A percentile compares a stretch with the other conserved stretches of the same genome.
Conservation (phyloP, 1,140 invertebrate genomes). For the Procambarus virginalis region DNA sequence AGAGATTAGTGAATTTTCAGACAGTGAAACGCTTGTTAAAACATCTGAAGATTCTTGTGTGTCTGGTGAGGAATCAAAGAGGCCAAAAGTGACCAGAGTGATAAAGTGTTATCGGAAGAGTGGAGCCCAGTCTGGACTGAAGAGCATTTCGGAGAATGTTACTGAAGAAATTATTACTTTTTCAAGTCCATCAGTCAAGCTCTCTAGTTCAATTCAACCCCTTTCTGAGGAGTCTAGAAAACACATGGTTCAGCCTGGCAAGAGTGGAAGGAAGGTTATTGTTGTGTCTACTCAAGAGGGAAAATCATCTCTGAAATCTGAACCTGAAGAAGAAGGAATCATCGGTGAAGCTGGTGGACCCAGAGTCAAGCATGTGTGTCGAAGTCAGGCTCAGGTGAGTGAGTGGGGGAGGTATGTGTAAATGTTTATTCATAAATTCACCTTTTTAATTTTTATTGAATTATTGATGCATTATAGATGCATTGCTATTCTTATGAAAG, state of each 20-base stretch:
- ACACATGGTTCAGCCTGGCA: constrained; percentile 9
- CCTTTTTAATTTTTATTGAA: no score
- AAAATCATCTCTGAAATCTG: constrained; percentile 20
- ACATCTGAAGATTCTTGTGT: constrained; percentile 56
- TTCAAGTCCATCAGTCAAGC: not conserved
- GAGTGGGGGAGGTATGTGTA: not conserved
- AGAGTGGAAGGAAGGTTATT: constrained; percentile 46
- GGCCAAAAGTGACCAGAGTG: not conserved
- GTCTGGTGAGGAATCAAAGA: constrained; percentile 32
- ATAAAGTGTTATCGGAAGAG: constrained; percentile 4
- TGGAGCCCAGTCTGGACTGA: not conserved
- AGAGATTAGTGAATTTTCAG: constrained; percentile 50
- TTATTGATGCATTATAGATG: no score
- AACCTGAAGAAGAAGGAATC: constrained; percentile 36
- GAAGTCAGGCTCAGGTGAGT: constrained; percentile 67
- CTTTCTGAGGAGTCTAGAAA: constrained; percentile 34
- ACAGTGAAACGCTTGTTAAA: constrained; percentile 45
- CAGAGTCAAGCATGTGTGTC: constrained; percentile 68
- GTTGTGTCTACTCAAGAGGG: constrained; percentile 10
- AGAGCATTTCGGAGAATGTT: not conserved
- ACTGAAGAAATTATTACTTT: not conserved
- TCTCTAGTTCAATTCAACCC: not conserved
- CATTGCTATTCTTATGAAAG: no score
- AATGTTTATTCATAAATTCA: no score
- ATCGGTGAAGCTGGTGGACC: constrained; percentile 49